Percentiles rank a stretch among this genome's conserved stretches.
Evolutionary conservation across 2,888 invertebrate genomes (phyloP).

Genomic region (Amphipyra tragopoginis): DNA sequence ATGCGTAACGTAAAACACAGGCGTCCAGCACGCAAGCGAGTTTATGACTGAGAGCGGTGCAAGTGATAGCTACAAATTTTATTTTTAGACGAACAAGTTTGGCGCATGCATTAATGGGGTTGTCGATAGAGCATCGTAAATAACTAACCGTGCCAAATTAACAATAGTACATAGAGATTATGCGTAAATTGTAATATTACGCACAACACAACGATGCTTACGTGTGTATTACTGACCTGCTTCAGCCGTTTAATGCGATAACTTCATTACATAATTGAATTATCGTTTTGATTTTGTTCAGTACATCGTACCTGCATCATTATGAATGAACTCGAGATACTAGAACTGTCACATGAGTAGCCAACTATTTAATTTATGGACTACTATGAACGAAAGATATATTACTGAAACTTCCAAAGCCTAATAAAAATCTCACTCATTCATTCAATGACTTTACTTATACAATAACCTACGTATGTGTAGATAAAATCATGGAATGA

Average conservation of each 20-base stretch:
- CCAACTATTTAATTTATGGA: conserved; percentile 39
- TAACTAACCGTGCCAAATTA: conserved; percentile 52
- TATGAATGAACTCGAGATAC: conserved; percentile 33
- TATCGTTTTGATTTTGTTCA: conserved; percentile 9
- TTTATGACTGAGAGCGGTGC: conserved; percentile 56
- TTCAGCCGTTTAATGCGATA: conserved; percentile 6
- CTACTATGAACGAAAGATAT: conserved; percentile 14
- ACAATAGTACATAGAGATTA: conserved; percentile 29
- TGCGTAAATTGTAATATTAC: conserved; percentile 42
- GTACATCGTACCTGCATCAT: conserved; percentile 10
- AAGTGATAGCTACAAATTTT: conserved; percentile 52
- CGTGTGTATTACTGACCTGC: conserved; percentile 35
- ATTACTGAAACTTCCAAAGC: too few relatives aligned
- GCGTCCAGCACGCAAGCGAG: conserved; percentile 66
- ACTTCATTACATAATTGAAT: conserved; percentile 29
- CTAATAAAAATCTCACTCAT: too few relatives aligned
- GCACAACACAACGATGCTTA: conserved; percentile 13
- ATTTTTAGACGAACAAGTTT: conserved; percentile 60
- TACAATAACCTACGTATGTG: too few relatives aligned
- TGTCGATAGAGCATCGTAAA: conserved; percentile 58
- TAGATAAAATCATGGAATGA: too few relatives aligned
- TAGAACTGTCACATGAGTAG: conserved; percentile 17
- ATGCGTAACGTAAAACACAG: conserved; percentile 60
- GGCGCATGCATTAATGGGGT: conserved; percentile 58
- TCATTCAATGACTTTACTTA: too few relatives aligned